Percentiles rank a stretch among this genome's conserved stretches.
Conservation (phyloP, 2,797 vertebrate genomes). For the Parauchenoglanis ngamensis region DNA sequence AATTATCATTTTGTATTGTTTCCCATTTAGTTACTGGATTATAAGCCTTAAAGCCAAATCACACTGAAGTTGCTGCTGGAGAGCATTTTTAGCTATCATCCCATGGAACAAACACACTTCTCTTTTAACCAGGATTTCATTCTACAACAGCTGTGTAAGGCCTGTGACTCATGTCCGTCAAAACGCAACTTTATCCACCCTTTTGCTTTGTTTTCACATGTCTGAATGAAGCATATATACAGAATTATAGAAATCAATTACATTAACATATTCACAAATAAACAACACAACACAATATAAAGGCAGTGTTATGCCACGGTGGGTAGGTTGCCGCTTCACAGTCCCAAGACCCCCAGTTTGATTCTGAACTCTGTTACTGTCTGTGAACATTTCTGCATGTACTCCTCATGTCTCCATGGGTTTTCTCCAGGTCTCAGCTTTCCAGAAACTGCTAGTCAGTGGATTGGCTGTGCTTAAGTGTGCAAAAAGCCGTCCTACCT, state of each 20-base stretch:
- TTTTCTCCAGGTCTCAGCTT: neutral
- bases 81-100: neutral
- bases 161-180: neutral
- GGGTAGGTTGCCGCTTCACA: neutral
- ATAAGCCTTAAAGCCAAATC: neutral
- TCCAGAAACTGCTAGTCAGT: neutral
- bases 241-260: neutral
- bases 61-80: neutral
- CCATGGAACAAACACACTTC: neutral
- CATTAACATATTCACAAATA: neutral
- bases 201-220: neutral
- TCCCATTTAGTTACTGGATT: neutral
- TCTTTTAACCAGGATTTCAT: conserved; percentile 6
- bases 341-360: neutral
- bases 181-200: neutral
- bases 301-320: neutral
- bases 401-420: neutral
- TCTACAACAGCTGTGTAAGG: neutral
- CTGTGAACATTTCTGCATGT: neutral
- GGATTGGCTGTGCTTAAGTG: neutral
- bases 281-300: neutral
- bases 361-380: neutral
- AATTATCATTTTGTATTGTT: neutral
- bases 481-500: no score
- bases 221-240: neutral